Conservation (phyloP, 2,888 invertebrate species). For the Troilus luridus region DNA sequence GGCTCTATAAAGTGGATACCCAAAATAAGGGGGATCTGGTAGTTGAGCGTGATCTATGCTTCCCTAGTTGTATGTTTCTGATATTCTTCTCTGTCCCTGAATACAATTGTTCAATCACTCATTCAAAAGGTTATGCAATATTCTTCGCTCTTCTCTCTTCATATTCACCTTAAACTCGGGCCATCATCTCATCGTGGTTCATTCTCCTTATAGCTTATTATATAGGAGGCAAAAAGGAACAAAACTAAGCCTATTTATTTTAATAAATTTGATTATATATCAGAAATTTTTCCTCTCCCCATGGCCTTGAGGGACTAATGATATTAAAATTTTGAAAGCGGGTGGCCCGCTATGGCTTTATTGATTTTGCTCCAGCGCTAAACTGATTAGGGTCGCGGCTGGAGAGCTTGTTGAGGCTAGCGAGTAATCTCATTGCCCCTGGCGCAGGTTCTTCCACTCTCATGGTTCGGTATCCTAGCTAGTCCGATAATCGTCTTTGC, state of each 20-base stretch:
- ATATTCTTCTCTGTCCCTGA: too few species aligned
- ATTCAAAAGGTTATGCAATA: too few species aligned
- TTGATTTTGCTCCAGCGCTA: slow-evolving; percentile 25
- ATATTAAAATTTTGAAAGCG: slow-evolving; percentile 10
- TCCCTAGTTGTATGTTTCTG: too few species aligned
- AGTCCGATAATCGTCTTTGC: background rate
- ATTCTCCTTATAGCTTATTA: too few species aligned
- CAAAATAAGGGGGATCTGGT: too few species aligned
- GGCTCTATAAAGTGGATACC: too few species aligned
- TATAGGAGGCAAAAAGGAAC: background rate
- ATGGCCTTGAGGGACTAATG: background rate
- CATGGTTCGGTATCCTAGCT: background rate
- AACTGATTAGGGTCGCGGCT: slow-evolving; percentile 8
- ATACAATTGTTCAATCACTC: too few species aligned
- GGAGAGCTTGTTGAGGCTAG: slow-evolving; percentile 11
- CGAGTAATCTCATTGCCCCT: background rate
- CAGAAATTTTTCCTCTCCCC: background rate
- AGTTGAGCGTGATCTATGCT: too few species aligned
- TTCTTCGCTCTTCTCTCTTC: too few species aligned
- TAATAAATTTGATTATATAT: background rate
- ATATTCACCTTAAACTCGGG: too few species aligned
- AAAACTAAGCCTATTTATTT: background rate
- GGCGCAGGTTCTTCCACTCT: background rate
- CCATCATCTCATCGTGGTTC: too few species aligned
- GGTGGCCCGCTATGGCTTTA: background rate